A percentile compares a stretch with the other conserved stretches of the same genome.
Evolutionary conservation across 2,113 vertebrate species (phyloP).

Genomic region (Elaphurus davidianus): DNA sequence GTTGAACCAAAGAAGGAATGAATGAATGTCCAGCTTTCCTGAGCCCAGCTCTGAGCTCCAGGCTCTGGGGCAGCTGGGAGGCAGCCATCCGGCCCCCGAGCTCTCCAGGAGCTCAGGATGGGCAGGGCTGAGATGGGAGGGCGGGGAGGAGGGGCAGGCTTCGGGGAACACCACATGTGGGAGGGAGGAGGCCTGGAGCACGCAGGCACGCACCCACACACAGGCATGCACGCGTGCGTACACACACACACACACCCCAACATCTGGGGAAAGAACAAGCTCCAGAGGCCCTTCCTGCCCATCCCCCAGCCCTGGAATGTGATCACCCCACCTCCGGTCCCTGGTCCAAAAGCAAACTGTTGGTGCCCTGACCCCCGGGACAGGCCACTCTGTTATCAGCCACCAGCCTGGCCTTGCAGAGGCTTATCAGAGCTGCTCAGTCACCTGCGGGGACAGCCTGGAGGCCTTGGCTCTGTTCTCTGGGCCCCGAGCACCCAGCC

Average conservation of each 20-base stretch:
- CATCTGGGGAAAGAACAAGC: neutral
- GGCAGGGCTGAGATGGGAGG: neutral
- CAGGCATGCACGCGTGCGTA: neutral
- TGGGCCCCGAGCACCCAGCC: neutral
- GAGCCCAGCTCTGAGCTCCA: neutral
- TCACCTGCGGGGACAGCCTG: neutral
- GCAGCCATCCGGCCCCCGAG: rapidly evolving
- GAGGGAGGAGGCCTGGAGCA: neutral
- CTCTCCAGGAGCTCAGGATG: too few relatives aligned
- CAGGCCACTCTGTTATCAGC: neutral
- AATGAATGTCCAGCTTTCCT: too few relatives aligned
- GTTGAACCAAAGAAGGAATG: rapidly evolving
- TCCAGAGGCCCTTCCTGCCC: rapidly evolving
- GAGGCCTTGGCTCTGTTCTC: neutral
- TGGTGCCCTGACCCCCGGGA: neutral
- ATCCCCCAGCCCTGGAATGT: rapidly evolving
- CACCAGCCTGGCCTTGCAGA: neutral
- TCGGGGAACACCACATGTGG: neutral
- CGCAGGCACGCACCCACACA: rapidly evolving
- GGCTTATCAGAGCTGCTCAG: neutral
- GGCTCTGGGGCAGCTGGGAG: neutral
- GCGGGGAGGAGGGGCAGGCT: neutral
- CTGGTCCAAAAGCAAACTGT: neutral
- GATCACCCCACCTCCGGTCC: neutral
- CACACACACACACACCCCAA: too few relatives aligned